Base-by-base conservation (phyloP, 2,888 invertebrate species). In the Macropis europaea region DNA sequence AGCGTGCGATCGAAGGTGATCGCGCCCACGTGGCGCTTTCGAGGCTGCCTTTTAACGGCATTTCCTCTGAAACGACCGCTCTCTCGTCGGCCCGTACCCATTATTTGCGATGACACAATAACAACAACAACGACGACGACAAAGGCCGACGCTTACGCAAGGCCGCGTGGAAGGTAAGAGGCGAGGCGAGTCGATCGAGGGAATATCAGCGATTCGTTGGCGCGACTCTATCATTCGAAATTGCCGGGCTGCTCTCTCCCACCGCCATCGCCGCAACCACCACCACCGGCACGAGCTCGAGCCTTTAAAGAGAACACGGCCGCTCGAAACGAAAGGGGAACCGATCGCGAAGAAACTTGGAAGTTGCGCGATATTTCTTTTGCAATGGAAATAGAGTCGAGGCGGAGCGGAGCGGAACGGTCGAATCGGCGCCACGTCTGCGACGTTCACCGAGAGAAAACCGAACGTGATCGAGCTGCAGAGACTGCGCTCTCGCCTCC, bases 401-500 rank as follows among this genome's bases (percentile, higher is more conserved):
- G 72, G 81, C 79, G 73, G 77, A 81, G 79, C 79, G 76, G 69
- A 62, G 59, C 40, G 71, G 56, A 82, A 68, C 67, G 79, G 67
- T 82, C 78, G 69, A 69, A 79, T 76, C 81, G 85, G 84, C 84
- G 85, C 85, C 85, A 81, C 73, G 85, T 83, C 83, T 82, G 64
- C 81, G 84, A 69, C 79, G 74, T 78, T 59, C 54, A 34, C 70
- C 53, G 42, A 62, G 73, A 75, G 80, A 79, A 82, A 83, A 82
- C 76, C 76, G 75, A 68, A 76, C 74, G 76, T 59, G 63, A 80
- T 74, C 48, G 57, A 50, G 30, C 47, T 50, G 43, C 60, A n/a
- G n/a, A n/a, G 47, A 70, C 53, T 47, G 54, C 24, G 38, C 54
- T 43, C 66, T 57, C 57, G 30, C 22, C 36, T 59, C 28, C 11